Base-by-base conservation (phyloP, 2,113 vertebrate species). In the Sinocyclocheilus maitianheensis region DNA sequence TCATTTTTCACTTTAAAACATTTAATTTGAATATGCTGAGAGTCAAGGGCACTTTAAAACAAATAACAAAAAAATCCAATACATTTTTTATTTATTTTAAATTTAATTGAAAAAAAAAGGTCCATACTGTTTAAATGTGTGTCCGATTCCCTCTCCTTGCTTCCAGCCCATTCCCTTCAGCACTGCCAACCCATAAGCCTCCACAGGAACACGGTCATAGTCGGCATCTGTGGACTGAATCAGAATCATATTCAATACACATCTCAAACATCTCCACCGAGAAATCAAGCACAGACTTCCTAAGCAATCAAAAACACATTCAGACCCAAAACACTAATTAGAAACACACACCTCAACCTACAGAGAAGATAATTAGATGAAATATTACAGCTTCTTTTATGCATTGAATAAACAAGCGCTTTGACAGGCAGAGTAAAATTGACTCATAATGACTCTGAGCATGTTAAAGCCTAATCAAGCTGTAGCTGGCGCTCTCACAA, bases 151-250 rank as follows among this genome's bases (percentile, higher is more conserved):
- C 87, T 97, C 93, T 8, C 89, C 95, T 83, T 94, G 94, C 84
- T 94, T 97, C 97, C 97, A 98, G 85, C 97, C 97, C 97, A 97
- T 97, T 77, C 97, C 97, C 88, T 95, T 95, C 81, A 98, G 90
- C 96, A 98, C 96, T n/a, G 97, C 97, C 55, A 97, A 37, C 43
- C 96, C 97, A 10, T 97, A 98, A 18, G 95, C 95, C 87, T 96
- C 94, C 85, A 98, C 96, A 0, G 97, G 96, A 63, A 98, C 91
- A 5, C 83, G 92, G 24, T 97, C 96, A 30, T 97, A 98, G 91
- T 98, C 94, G 1, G 95, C 95, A 9, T 95, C 96, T 90, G 96
- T 95, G 0, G 97, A 94, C 95, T 96, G 85, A 89, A 30, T 74
- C 71, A 53, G 22, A 84, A 5, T 55, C 58, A 74, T 72, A 72